Evolutionary conservation across 2,113 vertebrate species (phyloP), one percentile per base, ranked within the genome.

Genomic region (Muscicapa adusta): DNA sequence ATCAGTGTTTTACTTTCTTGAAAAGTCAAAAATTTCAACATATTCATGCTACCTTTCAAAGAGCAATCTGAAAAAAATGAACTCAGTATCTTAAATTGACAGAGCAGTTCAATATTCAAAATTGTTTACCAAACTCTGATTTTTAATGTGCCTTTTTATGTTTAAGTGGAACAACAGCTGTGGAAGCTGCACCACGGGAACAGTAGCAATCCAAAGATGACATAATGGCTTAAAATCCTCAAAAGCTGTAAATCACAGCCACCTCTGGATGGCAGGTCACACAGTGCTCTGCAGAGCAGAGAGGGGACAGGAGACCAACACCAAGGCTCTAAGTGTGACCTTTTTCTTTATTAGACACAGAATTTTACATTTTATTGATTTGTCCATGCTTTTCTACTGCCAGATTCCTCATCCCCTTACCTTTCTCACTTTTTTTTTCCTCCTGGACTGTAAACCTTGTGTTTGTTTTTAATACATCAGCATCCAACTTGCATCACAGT

Each of bases 281-380:
- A 74, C 38, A 22, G 34, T 8, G 26, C 15, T 81, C 29, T 66
- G 38, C 19, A 85, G 43, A 70, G 50, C 34, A 71, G 34, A 0
- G 14, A 62, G 33, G 34, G 53, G 38, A 92, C 43, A 45, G 16
- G 34, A 79, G 20, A 75, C 19, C 72, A 83, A 45, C 34, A 43
- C 0, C 3, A 28, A 43, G 5, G 29, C 15, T 78, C 1, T 15
- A n/a, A 47, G 20, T 23, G 18, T 1, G 10, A 36, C 28, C 28
- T 34, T 29, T 18, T 56, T 28, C n/a, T n/a, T 81, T 11, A 36
- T 15, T 1, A 68, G 19, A 33, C 51, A 67, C 23, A 84, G 26
- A 66, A 85, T 61, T 70, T 42, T 42, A 38, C 14, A 16, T 71
- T 83, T 79, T n/a, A 45, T 28, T 25, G 25, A 38, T 38, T n/a